Percentiles rank a stretch among this genome's conserved stretches.
Conservation (phyloP, 2,888 invertebrate species). For the Teleiodes luculella region DNA sequence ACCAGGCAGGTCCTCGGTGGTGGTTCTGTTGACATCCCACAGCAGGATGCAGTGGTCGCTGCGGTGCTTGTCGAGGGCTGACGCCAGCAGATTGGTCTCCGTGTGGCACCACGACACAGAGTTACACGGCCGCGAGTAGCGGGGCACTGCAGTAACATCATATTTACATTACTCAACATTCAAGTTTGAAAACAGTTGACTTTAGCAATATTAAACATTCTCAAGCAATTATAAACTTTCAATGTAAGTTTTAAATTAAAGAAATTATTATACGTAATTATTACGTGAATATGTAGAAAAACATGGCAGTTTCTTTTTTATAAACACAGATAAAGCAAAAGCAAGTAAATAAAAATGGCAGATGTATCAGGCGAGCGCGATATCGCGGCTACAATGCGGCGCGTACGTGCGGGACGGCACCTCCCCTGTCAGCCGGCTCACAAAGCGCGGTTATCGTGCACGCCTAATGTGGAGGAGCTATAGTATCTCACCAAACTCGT, state of each 20-base stretch:
- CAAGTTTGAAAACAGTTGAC: too few relatives aligned
- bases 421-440: too few relatives aligned
- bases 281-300: too few relatives aligned
- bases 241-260: background rate
- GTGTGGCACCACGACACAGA: conserved; percentile 92
- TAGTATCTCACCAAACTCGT: conserved; percentile 83
- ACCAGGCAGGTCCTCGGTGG: conserved; percentile 45
- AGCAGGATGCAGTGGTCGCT: conserved; percentile 92
- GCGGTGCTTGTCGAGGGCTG: conserved; percentile 92
- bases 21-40: conserved; percentile 87
- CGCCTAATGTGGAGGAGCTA: background rate
- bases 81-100: conserved; percentile 89
- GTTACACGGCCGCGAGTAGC: conserved; percentile 91
- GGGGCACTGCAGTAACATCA: conserved; percentile 79
- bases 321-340: too few relatives aligned
- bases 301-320: too few relatives aligned
- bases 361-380: too few relatives aligned
- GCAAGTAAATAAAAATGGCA: too few relatives aligned
- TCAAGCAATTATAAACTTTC: background rate
- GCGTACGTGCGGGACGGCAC: too few relatives aligned
- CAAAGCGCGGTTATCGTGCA: too few relatives aligned
- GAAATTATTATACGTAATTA: background rate
- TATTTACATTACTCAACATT: too few relatives aligned
- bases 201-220: background rate
- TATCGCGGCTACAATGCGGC: too few relatives aligned